Evolutionary conservation across 2,797 vertebrate species (phyloP).

Genomic region (Loriculus beryllinus): DNA sequence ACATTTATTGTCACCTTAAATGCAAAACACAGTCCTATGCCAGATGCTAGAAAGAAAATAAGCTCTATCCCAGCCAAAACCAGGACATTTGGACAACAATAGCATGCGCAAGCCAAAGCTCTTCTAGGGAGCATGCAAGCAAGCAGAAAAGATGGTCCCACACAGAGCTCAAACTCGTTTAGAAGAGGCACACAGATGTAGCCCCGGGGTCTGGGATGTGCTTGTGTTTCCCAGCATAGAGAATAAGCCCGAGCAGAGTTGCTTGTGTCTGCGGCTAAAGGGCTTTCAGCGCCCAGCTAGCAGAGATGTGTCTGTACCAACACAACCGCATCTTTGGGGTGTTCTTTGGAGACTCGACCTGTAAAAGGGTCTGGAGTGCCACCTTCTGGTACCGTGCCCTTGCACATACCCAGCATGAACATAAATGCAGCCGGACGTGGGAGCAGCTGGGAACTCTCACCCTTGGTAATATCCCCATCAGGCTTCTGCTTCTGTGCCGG

Average conservation of each 20-base stretch:
- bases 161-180: neutral
- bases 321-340: fast-evolving
- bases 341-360: fast-evolving
- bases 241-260: neutral
- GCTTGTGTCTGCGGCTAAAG: fast-evolving
- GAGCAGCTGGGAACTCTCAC: no score
- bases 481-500: neutral
- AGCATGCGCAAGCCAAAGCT: neutral
- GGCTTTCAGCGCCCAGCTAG: neutral
- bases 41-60: neutral
- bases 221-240: fast-evolving
- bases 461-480: neutral
- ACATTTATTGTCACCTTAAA: neutral
- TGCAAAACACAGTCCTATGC: neutral
- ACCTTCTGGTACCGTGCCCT: neutral
- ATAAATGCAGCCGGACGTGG: fast-evolving
- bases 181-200: neutral
- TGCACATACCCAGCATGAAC: fast-evolving
- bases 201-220: fast-evolving
- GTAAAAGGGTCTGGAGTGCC: conserved; percentile 42
- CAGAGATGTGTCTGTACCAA: neutral
- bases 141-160: neutral
- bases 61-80: neutral
- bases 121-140: neutral
- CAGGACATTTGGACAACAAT: neutral